phyloP scores from a whole-genome alignment of 2,113 vertebrate genomes.

The Rynchops niger region DNA sequence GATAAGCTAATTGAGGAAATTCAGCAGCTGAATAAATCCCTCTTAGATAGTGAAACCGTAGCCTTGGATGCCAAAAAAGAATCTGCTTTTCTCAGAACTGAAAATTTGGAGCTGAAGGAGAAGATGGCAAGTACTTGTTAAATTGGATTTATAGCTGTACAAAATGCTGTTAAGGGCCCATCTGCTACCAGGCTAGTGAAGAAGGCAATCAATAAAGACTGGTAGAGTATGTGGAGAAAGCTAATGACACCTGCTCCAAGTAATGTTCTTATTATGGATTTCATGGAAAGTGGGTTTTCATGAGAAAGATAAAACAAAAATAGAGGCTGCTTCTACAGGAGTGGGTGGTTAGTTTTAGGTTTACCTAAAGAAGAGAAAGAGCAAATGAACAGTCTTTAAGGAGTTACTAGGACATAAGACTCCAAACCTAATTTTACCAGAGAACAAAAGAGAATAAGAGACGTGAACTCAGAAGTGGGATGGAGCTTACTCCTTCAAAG shows the following conservation, averaged over 20 bases:
- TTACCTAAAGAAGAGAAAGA: background rate
- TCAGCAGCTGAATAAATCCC: constrained; percentile 80
- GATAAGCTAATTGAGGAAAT: constrained; percentile 82
- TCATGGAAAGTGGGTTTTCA: background rate
- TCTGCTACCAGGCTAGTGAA: background rate
- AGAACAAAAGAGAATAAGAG: background rate
- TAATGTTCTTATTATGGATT: background rate
- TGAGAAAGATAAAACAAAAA: background rate
- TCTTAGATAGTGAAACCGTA: constrained; percentile 84
- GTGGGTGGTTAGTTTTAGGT: background rate
- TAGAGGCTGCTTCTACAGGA: background rate
- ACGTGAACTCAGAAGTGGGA: background rate
- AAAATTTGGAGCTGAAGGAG: constrained; percentile 85
- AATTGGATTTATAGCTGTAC: background rate
- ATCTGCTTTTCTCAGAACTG: constrained; percentile 86
- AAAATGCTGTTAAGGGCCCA: background rate
- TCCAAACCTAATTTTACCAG: background rate
- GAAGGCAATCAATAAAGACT: no score
- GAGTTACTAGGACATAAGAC: background rate
- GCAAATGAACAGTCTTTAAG: background rate
- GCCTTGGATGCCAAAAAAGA: constrained; percentile 89
- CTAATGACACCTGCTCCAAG: background rate
- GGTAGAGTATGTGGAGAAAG: background rate
- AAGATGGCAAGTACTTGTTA: constrained; percentile 72
- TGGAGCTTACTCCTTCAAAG: background rate